A percentile compares a stretch with the other conserved stretches of the same genome.
Conservation (phyloP, 2,888 invertebrate genomes). For the Scaptomyza reducta region DNA sequence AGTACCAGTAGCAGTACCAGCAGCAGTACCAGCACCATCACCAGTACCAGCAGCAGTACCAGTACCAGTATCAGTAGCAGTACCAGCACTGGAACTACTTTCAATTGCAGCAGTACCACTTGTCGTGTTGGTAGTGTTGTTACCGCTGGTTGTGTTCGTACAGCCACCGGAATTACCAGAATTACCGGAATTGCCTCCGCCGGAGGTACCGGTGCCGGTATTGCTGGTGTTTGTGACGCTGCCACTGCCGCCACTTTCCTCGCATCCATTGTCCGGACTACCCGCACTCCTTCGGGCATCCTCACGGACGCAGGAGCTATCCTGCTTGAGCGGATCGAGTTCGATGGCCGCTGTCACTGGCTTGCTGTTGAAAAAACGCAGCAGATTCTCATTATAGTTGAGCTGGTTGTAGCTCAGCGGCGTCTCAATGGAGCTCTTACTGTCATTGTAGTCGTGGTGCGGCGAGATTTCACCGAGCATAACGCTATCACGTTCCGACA, state of each 20-base stretch:
- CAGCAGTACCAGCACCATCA: background rate
- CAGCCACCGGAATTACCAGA: constrained; percentile 13
- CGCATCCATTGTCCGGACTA: constrained; percentile 82
- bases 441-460: constrained; percentile 91
- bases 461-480: constrained; percentile 94
- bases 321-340: constrained; percentile 85
- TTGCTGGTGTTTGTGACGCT: constrained; percentile 85
- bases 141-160: constrained; percentile 19
- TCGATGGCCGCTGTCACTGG: constrained; percentile 86
- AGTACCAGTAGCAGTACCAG: no score
- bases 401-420: constrained; percentile 93
- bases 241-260: constrained; percentile 87
- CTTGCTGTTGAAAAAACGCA: constrained; percentile 88
- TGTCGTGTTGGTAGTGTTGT: constrained; percentile 49
- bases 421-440: constrained; percentile 91
- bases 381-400: constrained; percentile 93
- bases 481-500: constrained; percentile 90
- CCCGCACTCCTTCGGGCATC: constrained; percentile 70
- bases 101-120: background rate
- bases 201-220: constrained; percentile 83
- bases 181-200: constrained; percentile 29
- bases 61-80: background rate
- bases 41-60: no score
- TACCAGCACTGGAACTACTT: background rate
- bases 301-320: constrained; percentile 77